A percentile compares a stretch with the other conserved stretches of the same genome.
Conservation (phyloP, 2,113 vertebrate species). For the Thryonomys swinderianus region DNA sequence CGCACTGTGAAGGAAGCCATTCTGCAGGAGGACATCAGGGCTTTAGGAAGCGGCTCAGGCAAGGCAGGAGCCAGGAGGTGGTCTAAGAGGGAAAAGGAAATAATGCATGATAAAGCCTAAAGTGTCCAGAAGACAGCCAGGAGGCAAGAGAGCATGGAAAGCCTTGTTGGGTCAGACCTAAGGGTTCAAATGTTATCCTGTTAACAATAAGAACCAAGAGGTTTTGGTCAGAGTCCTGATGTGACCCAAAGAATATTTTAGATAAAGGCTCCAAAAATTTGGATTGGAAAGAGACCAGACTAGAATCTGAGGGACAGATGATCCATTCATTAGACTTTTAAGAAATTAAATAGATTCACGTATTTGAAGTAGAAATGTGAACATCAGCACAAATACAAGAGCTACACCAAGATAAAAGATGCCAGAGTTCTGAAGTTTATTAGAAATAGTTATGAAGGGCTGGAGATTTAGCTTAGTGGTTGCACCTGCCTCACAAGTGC, state of each 20-base stretch:
- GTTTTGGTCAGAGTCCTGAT: background rate
- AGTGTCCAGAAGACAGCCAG: background rate
- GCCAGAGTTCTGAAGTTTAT: background rate
- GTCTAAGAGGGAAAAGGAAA: background rate
- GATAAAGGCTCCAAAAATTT: background rate
- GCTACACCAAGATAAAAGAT: background rate
- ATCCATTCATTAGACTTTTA: conserved; percentile 25
- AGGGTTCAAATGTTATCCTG: background rate
- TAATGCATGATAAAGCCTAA: background rate
- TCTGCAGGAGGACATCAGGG: background rate
- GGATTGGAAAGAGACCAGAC: background rate
- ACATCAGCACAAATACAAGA: conserved; percentile 35
- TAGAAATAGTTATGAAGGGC: background rate
- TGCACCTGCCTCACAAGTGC: too few species aligned
- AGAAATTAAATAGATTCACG: conserved; percentile 16
- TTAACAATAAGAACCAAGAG: background rate
- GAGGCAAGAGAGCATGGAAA: background rate
- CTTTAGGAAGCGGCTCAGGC: background rate
- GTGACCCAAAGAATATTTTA: background rate
- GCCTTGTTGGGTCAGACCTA: background rate
- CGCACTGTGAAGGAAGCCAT: background rate
- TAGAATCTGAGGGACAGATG: background rate
- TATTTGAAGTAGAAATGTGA: conserved; percentile 7
- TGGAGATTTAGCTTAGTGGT: too few species aligned
- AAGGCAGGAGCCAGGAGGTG: background rate